These are phyloP conservation scores for Cotesia chilonis DNA, from an alignment of 1,140 invertebrate genomes.

Conservation along the genomic window DNA sequence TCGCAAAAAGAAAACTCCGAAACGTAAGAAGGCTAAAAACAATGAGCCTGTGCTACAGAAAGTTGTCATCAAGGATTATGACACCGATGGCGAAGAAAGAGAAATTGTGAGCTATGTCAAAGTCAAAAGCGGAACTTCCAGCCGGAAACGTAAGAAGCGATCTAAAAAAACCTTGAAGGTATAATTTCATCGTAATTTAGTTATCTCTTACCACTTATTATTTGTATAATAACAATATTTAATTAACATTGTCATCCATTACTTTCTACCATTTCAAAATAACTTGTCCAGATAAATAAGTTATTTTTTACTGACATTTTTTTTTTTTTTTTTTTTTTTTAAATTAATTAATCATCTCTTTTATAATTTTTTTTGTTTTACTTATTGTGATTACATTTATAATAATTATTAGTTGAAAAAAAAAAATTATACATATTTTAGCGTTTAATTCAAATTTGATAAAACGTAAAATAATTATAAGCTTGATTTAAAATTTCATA, in stretches of 20 bases:
- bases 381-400: no score
- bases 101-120: slow-evolving; percentile 60
- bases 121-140: slow-evolving; percentile 43
- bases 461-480: not conserved
- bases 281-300: not conserved
- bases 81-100: slow-evolving; percentile 55
- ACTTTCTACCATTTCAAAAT: not conserved
- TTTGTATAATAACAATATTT: slow-evolving; percentile 13
- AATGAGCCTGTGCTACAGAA: slow-evolving; percentile 52
- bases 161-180: slow-evolving; percentile 60
- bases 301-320: no score
- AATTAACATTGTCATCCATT: slow-evolving; percentile 1
- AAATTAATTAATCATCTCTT: slow-evolving; percentile 7
- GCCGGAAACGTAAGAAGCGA: slow-evolving; percentile 52
- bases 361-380: not conserved
- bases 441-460: not conserved
- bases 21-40: slow-evolving; percentile 45
- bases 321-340: not conserved
- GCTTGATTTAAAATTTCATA: not conserved
- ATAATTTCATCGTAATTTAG: slow-evolving; percentile 44
- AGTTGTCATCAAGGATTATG: slow-evolving; percentile 58
- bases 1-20: slow-evolving; percentile 40
- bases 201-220: slow-evolving; percentile 2
- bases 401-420: not conserved
- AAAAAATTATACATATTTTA: not conserved